These are phyloP conservation scores for Delphinus delphis DNA, from an alignment of 2,113 vertebrate genomes.

Conservation along the genomic window DNA sequence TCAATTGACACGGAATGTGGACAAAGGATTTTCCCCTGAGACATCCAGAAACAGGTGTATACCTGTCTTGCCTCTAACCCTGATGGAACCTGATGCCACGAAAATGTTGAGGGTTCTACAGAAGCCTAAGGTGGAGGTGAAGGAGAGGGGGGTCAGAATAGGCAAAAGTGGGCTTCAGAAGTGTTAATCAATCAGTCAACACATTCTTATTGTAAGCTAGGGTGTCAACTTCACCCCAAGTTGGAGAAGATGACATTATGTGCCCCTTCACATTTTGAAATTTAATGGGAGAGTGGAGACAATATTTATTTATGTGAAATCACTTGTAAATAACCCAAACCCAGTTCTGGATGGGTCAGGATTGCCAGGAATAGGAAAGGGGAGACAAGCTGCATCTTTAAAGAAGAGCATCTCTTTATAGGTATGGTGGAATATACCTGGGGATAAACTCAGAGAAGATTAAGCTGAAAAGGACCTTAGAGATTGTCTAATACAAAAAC, in stretches of 20 bases:
- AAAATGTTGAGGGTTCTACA: background rate
- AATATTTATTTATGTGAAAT: background rate
- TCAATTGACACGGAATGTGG: slow-evolving; percentile 11
- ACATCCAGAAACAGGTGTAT: background rate
- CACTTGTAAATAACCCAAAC: background rate
- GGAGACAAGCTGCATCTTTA: background rate
- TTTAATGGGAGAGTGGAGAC: background rate
- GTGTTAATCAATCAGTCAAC: background rate
- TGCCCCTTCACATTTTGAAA: background rate
- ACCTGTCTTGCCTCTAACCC: background rate
- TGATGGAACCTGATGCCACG: background rate
- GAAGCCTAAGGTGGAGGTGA: background rate
- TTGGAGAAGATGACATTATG: background rate
- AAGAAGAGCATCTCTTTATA: background rate
- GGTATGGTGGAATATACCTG: background rate
- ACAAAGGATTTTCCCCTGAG: slow-evolving; percentile 33
- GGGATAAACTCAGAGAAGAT: background rate
- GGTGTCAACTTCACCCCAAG: background rate
- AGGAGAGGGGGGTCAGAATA: slow-evolving; percentile 1
- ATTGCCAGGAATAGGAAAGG: background rate
- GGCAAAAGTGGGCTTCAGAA: slow-evolving; percentile 47
- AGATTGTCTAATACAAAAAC: background rate
- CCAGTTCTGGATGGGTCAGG: background rate
- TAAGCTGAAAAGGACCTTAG: background rate
- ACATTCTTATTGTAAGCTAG: background rate